Conservation (phyloP, 2,797 vertebrate species). For the Natrix natrix region DNA sequence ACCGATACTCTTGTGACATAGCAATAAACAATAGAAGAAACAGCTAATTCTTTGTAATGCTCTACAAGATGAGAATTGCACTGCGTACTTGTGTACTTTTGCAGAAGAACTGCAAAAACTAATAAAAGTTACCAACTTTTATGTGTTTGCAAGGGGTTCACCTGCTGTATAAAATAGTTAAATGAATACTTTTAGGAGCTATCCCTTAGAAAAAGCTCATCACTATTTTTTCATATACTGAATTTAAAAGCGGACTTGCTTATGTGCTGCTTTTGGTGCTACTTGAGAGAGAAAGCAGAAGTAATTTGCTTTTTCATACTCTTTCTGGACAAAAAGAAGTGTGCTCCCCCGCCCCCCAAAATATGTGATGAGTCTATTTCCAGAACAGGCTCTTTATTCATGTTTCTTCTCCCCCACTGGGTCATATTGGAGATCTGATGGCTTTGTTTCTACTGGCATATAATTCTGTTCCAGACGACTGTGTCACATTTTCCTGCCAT, state of each 20-base stretch:
- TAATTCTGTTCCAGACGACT: not conserved
- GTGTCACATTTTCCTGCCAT: not conserved
- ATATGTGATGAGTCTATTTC: not conserved
- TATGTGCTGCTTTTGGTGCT: not conserved
- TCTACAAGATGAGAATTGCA: not conserved
- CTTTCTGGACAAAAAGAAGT: not conserved
- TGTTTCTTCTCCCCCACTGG: not conserved
- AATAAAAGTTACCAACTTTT: not conserved
- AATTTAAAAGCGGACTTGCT: not conserved
- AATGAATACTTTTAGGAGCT: not conserved
- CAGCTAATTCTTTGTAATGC: not conserved
- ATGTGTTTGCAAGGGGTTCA: not conserved
- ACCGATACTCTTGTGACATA: not conserved
- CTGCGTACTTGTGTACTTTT: not conserved
- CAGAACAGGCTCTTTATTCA: not conserved
- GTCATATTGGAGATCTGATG: not conserved
- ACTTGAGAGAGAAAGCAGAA: not conserved
- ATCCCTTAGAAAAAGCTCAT: not conserved
- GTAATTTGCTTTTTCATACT: not conserved
- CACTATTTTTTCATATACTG: not conserved
- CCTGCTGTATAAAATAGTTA: not conserved
- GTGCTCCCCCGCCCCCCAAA: not conserved
- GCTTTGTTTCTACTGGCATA: not conserved
- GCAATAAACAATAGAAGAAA: not conserved
- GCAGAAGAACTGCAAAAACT: not conserved